phyloP scores from a whole-genome alignment of 2,797 vertebrate genomes.

The Melanitta fusca region DNA sequence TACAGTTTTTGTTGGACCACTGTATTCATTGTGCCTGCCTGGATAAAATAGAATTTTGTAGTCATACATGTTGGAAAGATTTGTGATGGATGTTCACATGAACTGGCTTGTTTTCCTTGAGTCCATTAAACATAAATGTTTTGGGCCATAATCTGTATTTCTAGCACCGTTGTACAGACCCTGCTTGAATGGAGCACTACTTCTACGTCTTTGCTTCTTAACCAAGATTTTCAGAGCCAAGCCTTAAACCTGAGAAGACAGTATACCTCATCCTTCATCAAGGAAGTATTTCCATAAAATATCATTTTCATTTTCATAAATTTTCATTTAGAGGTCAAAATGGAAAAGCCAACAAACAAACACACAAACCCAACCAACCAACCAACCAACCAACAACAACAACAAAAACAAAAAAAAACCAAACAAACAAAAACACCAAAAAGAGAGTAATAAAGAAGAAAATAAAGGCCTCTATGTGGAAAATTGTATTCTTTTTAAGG shows the following conservation, averaged over 20 bases:
- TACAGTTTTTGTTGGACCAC: background rate
- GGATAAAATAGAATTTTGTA: background rate
- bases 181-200: background rate
- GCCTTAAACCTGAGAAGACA: background rate
- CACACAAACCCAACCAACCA: too few relatives aligned
- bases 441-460: background rate
- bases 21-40: background rate
- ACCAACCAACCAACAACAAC: too few relatives aligned
- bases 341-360: background rate
- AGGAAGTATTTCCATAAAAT: background rate
- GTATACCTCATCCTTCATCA: background rate
- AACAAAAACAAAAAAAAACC: too few relatives aligned
- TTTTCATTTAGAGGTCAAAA: background rate
- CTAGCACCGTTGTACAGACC: background rate
- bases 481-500: background rate
- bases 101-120: background rate
- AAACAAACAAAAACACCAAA: too few relatives aligned
- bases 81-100: background rate
- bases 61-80: background rate
- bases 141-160: background rate
- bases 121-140: background rate
- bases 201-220: background rate
- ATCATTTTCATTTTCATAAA: too few relatives aligned
- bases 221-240: background rate
- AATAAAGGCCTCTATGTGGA: background rate